A percentile compares a stretch with the other conserved stretches of the same genome.
These are phyloP conservation scores for Hypothenemus hampei DNA, from an alignment of 1,140 invertebrate genomes.

Conservation along the genomic window DNA sequence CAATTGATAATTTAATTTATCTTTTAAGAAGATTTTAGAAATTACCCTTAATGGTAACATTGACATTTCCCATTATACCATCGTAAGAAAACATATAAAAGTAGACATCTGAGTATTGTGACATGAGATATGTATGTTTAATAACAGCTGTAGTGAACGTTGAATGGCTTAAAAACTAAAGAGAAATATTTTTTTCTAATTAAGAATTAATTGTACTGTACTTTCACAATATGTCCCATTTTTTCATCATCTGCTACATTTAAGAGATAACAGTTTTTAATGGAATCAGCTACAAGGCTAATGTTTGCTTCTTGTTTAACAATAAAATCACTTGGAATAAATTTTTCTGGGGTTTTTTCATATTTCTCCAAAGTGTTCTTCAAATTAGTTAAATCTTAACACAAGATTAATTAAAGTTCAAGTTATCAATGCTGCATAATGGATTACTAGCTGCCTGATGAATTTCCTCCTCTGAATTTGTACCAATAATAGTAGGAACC, in stretches of 20 bases:
- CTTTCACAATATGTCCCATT: background rate
- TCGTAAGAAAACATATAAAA: conserved; percentile 22
- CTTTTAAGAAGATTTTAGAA: background rate
- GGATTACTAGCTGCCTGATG: background rate
- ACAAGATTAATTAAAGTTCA: background rate
- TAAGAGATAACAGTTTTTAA: background rate
- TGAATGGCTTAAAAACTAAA: conserved; percentile 13
- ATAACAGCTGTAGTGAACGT: conserved; percentile 11
- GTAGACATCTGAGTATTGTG: conserved; percentile 6
- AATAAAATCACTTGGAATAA: conserved; percentile 2
- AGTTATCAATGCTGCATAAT: too few relatives aligned
- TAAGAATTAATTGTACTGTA: background rate
- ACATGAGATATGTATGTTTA: conserved; percentile 16
- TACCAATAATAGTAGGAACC: conserved; percentile 33
- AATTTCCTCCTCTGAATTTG: conserved; percentile 34
- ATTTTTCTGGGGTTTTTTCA: background rate
- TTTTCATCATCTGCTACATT: background rate
- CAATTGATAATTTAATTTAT: background rate
- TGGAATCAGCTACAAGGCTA: background rate
- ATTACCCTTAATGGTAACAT: conserved; percentile 2
- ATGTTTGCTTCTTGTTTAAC: background rate
- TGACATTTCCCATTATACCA: conserved; percentile 14
- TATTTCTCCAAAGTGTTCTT: conserved; percentile 6
- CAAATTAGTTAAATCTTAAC: conserved; percentile 5
- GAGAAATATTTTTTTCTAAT: background rate